phyloP scores from a whole-genome alignment of 2,113 vertebrate species.

The Brachionichthys hirsutus region DNA sequence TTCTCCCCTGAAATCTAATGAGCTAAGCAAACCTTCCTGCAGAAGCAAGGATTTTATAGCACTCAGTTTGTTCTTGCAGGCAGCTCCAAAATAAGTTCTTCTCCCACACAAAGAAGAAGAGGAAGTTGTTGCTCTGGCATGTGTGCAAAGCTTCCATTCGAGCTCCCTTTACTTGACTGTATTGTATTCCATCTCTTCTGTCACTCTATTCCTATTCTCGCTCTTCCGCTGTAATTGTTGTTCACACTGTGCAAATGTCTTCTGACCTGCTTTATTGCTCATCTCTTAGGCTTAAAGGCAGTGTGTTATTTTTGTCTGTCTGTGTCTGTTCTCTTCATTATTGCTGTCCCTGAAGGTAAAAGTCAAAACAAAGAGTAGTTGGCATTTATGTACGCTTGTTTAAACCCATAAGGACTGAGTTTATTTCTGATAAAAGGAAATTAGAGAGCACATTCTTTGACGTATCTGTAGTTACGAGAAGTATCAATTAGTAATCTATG shows the following conservation, averaged over 20 bases:
- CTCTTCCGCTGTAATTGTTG: constrained; percentile 6
- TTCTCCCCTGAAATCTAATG: constrained; percentile 61
- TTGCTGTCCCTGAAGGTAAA: background rate
- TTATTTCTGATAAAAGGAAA: too few species aligned
- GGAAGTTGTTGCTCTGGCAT: constrained; percentile 71
- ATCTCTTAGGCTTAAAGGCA: constrained; percentile 23
- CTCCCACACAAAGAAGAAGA: constrained; percentile 57
- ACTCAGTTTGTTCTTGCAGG: constrained; percentile 51
- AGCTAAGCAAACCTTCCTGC: constrained; percentile 59
- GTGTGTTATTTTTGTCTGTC: background rate
- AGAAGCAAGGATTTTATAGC: constrained; percentile 61
- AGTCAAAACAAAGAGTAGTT: too few species aligned
- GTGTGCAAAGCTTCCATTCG: constrained; percentile 59
- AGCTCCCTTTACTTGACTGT: constrained; percentile 46
- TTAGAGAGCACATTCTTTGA: too few species aligned
- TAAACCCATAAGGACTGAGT: too few species aligned
- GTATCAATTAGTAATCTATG: too few species aligned
- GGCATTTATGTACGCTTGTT: background rate
- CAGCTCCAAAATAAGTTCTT: constrained; percentile 60
- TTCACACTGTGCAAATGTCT: constrained; percentile 19
- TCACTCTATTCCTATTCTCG: constrained; percentile 32
- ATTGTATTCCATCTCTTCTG: constrained; percentile 51
- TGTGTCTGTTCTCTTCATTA: constrained; percentile 2
- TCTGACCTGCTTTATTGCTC: constrained; percentile 27
- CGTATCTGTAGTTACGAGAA: too few species aligned